A percentile compares a stretch with the other conserved stretches of the same genome.
Conservation (phyloP, 2,888 invertebrate genomes). For the Ennomos quercinarius region DNA sequence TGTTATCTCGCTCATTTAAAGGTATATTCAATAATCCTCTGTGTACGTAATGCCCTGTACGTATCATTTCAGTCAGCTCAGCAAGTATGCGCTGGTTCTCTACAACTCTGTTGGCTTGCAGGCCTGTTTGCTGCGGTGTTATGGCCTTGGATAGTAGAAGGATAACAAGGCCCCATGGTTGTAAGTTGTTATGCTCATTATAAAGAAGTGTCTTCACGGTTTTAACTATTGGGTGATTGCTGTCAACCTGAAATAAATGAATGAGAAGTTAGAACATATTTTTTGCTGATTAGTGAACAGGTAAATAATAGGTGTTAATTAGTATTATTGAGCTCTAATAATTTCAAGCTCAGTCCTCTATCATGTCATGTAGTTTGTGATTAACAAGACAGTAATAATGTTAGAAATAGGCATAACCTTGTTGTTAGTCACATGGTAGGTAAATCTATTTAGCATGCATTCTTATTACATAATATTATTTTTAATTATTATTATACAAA, state of each 20-base stretch:
- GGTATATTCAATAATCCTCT: conserved; percentile 83
- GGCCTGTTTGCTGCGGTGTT: conserved; percentile 81
- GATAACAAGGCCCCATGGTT: conserved; percentile 94
- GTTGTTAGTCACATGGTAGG: conserved; percentile 44
- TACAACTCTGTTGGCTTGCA: conserved; percentile 85
- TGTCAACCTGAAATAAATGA: conserved; percentile 86
- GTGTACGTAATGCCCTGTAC: conserved; percentile 94
- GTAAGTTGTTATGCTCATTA: conserved; percentile 93
- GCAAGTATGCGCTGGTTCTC: conserved; percentile 80
- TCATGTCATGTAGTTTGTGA: too few relatives aligned
- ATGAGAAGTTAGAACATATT: neutral
- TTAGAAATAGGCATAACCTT: conserved; percentile 54
- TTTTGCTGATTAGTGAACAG: too few relatives aligned
- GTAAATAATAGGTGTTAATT: too few relatives aligned
- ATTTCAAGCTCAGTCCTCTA: too few relatives aligned
- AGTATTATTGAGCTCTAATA: too few relatives aligned
- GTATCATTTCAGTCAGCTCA: conserved; percentile 94
- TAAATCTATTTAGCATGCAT: conserved; percentile 9
- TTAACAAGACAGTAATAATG: neutral
- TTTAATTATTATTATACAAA: too few relatives aligned
- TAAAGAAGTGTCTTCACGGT: conserved; percentile 93
- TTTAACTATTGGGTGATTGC: conserved; percentile 94
- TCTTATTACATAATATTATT: conserved; percentile 50
- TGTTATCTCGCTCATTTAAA: conserved; percentile 77
- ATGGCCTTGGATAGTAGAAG: conserved; percentile 92